Conservation (phyloP, 2,113 vertebrate genomes). For the Malurus cyaneus region DNA sequence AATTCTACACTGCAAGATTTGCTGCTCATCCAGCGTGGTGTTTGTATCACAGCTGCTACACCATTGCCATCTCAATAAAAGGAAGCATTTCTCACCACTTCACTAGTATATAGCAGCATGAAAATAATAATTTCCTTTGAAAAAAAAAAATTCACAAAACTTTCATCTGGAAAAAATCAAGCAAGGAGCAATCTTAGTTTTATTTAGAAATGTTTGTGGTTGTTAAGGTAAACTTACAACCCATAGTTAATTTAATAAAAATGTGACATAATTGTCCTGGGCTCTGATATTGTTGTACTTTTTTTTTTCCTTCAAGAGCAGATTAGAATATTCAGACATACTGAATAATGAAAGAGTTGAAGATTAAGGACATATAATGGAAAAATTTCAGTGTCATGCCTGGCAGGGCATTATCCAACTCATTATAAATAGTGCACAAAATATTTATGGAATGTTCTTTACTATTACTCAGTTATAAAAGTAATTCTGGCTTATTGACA, state of each 20-base stretch:
- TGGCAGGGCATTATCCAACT: conserved; percentile 11
- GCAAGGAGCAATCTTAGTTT: neutral
- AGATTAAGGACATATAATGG: conserved; percentile 40
- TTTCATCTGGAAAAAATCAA: conserved; percentile 49
- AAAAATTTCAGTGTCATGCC: conserved; percentile 26
- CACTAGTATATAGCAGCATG: conserved; percentile 27
- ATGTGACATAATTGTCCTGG: neutral
- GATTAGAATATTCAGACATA: conserved; percentile 51
- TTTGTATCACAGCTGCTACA: conserved; percentile 74
- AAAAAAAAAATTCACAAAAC: conserved; percentile 7
- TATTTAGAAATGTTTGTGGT: conserved; percentile 39
- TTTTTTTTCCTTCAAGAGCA: neutral
- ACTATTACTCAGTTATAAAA: neutral
- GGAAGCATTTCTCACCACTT: conserved; percentile 65
- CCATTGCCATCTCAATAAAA: conserved; percentile 65
- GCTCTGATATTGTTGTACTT: neutral
- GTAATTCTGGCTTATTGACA: neutral
- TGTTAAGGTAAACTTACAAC: conserved; percentile 43
- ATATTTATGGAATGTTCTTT: neutral
- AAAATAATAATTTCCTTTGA: conserved; percentile 58
- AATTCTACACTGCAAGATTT: conserved; percentile 79
- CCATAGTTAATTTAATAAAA: conserved; percentile 1
- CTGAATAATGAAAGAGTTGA: conserved; percentile 54
- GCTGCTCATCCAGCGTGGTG: conserved; percentile 75
- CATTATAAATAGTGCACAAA: conserved; percentile 21